These are phyloP conservation scores for Hystrix brachyura DNA, from an alignment of 2,113 vertebrate genomes.

Conservation along the genomic window DNA sequence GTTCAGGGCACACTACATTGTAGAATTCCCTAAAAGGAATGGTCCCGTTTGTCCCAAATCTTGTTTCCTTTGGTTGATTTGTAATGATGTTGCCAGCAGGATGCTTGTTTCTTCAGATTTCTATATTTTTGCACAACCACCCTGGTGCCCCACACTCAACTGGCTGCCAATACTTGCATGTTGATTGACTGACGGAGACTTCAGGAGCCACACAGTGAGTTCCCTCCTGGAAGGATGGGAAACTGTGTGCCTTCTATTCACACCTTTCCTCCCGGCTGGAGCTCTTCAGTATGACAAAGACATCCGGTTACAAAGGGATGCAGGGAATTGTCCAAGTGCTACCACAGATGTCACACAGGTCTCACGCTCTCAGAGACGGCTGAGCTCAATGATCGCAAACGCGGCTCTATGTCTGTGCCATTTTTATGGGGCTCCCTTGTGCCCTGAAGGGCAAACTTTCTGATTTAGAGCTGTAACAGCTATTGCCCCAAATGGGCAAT, in stretches of 20 bases:
- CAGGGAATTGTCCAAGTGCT: slow-evolving; percentile 81
- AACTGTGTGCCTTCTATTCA: slow-evolving; percentile 83
- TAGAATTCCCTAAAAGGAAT: slow-evolving; percentile 5
- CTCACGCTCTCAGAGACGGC: slow-evolving; percentile 84
- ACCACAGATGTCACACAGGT: slow-evolving; percentile 86
- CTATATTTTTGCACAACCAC: not conserved
- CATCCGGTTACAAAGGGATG: slow-evolving; percentile 74
- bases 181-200: slow-evolving; percentile 77
- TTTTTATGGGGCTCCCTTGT: slow-evolving; percentile 74
- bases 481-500: not conserved
- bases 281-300: slow-evolving; percentile 76
- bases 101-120: slow-evolving; percentile 41
- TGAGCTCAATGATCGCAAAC: slow-evolving; percentile 82
- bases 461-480: slow-evolving; percentile 62
- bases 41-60: not conserved
- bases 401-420: slow-evolving; percentile 63
- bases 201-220: slow-evolving; percentile 75
- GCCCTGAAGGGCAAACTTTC: slow-evolving; percentile 76
- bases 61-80: slow-evolving; percentile 17
- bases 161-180: not conserved
- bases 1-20: not conserved
- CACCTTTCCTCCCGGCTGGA: slow-evolving; percentile 67
- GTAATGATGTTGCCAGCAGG: not conserved
- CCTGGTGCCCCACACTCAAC: not conserved
- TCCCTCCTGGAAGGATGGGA: slow-evolving; percentile 77